A percentile compares a stretch with the other conserved stretches of the same genome.
Evolutionary conservation across 2,888 invertebrate species (phyloP).

Genomic region (Nasonia oneida): DNA sequence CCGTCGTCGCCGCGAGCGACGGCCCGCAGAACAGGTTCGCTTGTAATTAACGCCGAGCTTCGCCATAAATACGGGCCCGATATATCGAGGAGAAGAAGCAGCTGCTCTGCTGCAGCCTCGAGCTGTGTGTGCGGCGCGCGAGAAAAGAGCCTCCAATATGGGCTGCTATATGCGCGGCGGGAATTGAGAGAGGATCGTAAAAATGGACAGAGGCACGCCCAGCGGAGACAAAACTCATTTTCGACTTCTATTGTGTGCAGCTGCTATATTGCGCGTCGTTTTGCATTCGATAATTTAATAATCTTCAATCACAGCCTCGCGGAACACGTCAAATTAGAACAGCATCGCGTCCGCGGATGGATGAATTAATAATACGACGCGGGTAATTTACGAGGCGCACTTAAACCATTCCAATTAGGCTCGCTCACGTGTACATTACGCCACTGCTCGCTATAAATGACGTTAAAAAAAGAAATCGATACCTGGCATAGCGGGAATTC

Average conservation of each 20-base stretch:
- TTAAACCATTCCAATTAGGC: conserved; percentile 5
- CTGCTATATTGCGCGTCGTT: too few relatives aligned
- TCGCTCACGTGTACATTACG: neutral
- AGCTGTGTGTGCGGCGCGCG: conserved; percentile 5
- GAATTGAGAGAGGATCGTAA: conserved; percentile 5
- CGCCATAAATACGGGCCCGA: conserved; percentile 48
- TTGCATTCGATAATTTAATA: neutral
- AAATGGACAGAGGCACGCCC: conserved; percentile 14
- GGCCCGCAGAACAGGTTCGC: conserved; percentile 42
- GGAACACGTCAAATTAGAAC: neutral
- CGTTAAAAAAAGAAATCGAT: neutral
- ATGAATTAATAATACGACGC: neutral
- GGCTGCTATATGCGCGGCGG: neutral
- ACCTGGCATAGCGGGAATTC: neutral
- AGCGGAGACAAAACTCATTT: conserved; percentile 51
- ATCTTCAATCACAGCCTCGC: neutral
- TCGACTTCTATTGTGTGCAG: conserved; percentile 19
- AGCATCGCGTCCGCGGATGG: too few relatives aligned
- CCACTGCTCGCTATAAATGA: neutral
- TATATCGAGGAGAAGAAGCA: conserved; percentile 29
- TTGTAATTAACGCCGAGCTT: conserved; percentile 50
- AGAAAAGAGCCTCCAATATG: neutral
- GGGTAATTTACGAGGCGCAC: neutral
- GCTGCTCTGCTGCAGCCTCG: conserved; percentile 8
- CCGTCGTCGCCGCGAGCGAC: conserved; percentile 13